Base-by-base conservation (phyloP, 2,888 invertebrate species). In the Aporophyla nigra region DNA sequence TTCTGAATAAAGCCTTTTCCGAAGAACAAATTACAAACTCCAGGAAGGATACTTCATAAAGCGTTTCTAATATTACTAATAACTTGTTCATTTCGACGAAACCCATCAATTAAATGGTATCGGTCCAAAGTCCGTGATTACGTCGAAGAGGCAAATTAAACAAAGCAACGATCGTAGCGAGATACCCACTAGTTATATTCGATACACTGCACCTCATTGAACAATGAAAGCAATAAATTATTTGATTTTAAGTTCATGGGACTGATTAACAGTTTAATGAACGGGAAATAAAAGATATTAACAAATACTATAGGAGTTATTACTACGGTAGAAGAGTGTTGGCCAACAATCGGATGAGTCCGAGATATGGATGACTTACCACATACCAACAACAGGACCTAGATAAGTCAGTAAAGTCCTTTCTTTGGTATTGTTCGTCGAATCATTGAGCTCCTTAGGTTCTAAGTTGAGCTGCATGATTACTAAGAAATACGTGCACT, bases 171-270 rank as follows among this genome's bases (percentile, higher is more conserved):
- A 70, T 70, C 27, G 49, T 40, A 75, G 40, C 46, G 75, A 76
- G 75, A 70, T 61, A 49, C 58, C 53, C n/a, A n/a, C 62, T 59
- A 71, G 40, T 82, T 84, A 71, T 84, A 84, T 80, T 79, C 80
- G 67, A 80, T 83, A 83, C 74, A 83, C 53, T 83, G 71, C 87
- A 80, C 84, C 70, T 79, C 82, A 80, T 71, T 78, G 63, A 84
- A 86, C 86, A 86, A 86, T 78, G 76, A 80, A 76, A 69, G 27
- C 69, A 70, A 84, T 86, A 83, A 82, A 87, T 87, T 78, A 81
- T 69, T 72, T 56, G 33, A 68, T 71, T 86, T 82, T 78, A 86
- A 78, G 73, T 71, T 82, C 65, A 73, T 70, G 53, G 69, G 51
- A 70, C 72, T 75, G 62, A 80, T 83, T 75, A 75, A 63, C 51